Base-by-base conservation (phyloP, 2,888 invertebrate species). In the Leptinotarsa tumamoca region DNA sequence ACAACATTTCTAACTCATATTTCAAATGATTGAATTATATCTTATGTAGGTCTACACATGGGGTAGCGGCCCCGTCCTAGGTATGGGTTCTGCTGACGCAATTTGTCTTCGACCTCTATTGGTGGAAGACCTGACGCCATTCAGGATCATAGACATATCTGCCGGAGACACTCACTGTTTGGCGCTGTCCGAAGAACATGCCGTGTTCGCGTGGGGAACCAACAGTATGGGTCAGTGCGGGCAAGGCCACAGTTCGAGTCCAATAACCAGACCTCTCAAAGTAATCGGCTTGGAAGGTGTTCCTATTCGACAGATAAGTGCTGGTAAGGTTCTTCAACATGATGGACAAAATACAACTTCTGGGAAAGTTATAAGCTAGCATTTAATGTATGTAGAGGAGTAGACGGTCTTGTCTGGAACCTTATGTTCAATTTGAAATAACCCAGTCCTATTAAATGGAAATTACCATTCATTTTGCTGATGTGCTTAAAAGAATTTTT, bases 201-300 rank as follows among this genome's bases (percentile, higher is more conserved):
- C 89, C 76, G 89, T 90, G 1, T 91, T 89, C 85, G 90, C 91
- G 0, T 92, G 91, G 92, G 92, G 93, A n/a, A 90, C 90, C 80
- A 93, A 92, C 84, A 90, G 91, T 0, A 91, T 92, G 91, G 92
- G 92, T 1, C 92, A 92, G 84, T 92, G 92, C 86, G 93, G 93
- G 0, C 91, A 91, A 81, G 92, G 92, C 4, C 91, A 92, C 84
- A 89, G 90, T 1, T 90, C 90, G 54, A 91, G 91, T 76, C 92
- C 92, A 4, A 88, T 92, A 4, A 89, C 90, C 1, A 86, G 90
- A 69, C 92, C 92, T 1, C 86, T 89, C 63, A 90, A 90, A 83
- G 91, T 92, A 1, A 84, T 90, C 43, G 91, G 91, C 1, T 83
- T 92, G 23, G 90, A 90, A 33, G 90, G 90, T 1, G 87, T 90